Conservation (phyloP, 2,113 vertebrate genomes). For the Pan troglodytes region DNA sequence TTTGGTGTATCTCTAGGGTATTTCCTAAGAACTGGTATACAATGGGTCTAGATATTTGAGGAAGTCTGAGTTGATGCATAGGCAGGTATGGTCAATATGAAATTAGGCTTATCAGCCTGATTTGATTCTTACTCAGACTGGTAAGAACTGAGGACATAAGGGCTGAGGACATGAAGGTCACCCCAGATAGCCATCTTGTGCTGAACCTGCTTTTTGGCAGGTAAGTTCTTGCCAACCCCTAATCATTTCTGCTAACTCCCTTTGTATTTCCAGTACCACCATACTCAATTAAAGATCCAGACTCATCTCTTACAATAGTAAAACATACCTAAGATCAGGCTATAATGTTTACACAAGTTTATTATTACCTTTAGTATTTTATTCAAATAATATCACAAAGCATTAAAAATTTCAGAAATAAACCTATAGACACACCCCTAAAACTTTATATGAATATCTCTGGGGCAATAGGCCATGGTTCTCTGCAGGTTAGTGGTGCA, state of each 20-base stretch:
- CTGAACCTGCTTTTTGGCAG: not conserved
- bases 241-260: not conserved
- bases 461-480: not conserved
- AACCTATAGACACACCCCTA: not conserved
- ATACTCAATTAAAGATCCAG: not conserved
- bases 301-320: not conserved
- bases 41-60: not conserved
- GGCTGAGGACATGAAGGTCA: not conserved
- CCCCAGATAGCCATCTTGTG: not conserved
- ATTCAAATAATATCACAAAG: not conserved
- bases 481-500: not conserved
- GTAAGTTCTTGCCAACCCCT: not conserved
- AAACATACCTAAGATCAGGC: not conserved
- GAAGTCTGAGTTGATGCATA: not conserved
- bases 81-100: not conserved
- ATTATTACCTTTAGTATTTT: not conserved
- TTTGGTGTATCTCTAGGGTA: not conserved
- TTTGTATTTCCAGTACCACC: not conserved
- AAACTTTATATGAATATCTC: not conserved
- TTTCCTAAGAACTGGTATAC: not conserved
- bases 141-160: not conserved
- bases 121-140: not conserved
- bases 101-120: not conserved
- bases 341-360: not conserved
- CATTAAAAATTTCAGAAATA: not conserved